Evolutionary conservation across 2,113 vertebrate genomes (phyloP), one percentile per base, ranked within the genome.

Genomic region (Mus pahari): DNA sequence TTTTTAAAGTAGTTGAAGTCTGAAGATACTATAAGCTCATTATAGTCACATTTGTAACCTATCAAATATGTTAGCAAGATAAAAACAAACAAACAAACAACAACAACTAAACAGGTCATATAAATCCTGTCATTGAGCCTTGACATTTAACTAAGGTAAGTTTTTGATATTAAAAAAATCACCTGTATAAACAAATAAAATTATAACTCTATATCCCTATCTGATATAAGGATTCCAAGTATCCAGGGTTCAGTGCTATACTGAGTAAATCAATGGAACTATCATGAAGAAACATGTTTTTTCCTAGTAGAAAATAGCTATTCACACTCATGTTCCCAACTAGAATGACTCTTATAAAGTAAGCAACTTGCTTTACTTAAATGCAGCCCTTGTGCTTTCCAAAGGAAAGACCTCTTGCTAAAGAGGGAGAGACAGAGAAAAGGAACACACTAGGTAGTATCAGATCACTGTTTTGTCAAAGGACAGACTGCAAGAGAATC

Each of bases 331-430:
- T 3, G 84, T 91, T 55, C 17, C 73, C 31, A 55, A 13, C 89
- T 93, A 82, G 39, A 91, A 94, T 94, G 45, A 82, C 39, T 86
- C 39, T 90, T 77, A 55, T 89, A 9, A 19, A 77, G 22, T 48
- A 90, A 73, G 58, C 16, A 97, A 39, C 71, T 92, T 45, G 83
- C n/a, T 95, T 97, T 53, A 83, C 79, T 97, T 94, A 97, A 33
- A 77, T 89, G 10, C 64, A 90, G 39, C n/a, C 4, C 10, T 71
- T 60, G 71, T 96, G 84, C 42, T 89, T 89, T 58, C 68, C 90
- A 83, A 91, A 77, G 71, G 39, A 12, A 94, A 81, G 53, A 22
- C n/a, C 78, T 96, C 96, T 92, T 95, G 96, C 97, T 92, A 89
- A 84, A 74, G 74, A 39, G 22, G 26, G 16, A 39, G n/a, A 36